Conservation (phyloP, 2,888 invertebrate species). For the Drosophila pseudotalamancana region DNA sequence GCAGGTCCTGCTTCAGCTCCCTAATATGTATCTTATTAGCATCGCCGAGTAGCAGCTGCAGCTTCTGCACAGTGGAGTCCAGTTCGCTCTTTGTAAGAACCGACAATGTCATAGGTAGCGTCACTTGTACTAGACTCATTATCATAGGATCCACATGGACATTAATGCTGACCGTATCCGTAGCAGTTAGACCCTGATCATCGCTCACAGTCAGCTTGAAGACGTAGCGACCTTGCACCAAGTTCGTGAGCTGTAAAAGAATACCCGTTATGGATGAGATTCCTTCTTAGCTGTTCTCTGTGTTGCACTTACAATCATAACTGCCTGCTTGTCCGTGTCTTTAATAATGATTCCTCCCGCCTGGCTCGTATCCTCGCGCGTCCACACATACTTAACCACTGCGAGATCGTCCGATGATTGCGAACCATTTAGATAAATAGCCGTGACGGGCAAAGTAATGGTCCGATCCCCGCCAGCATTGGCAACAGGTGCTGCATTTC, state of each 20-base stretch:
- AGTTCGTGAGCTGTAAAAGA: constrained; percentile 88
- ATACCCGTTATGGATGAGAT: not conserved
- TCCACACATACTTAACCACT: constrained; percentile 94
- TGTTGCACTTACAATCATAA: constrained; percentile 88
- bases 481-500: constrained; percentile 94
- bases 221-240: constrained; percentile 94
- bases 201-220: constrained; percentile 96
- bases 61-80: constrained; percentile 89
- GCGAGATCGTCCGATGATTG: constrained; percentile 94
- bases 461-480: constrained; percentile 94
- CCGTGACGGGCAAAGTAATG: constrained; percentile 89
- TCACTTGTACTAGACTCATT: constrained; percentile 91
- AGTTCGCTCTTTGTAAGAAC: constrained; percentile 87
- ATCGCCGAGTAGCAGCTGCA: constrained; percentile 91
- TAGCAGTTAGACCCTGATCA: constrained; percentile 92
- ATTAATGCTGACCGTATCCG: constrained; percentile 93
- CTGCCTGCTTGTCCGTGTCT: constrained; percentile 90
- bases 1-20: constrained; percentile 86
- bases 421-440: constrained; percentile 93
- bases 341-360: constrained; percentile 94
- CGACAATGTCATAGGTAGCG: constrained; percentile 90
- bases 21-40: constrained; percentile 88
- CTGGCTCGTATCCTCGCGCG: constrained; percentile 89
- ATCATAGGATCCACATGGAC: constrained; percentile 92
- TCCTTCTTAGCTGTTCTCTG: not conserved